Percentiles rank a stretch among this genome's conserved stretches.
These are phyloP conservation scores for Cyanocitta stelleri DNA, from an alignment of 2,113 vertebrate genomes.

Conservation along the genomic window DNA sequence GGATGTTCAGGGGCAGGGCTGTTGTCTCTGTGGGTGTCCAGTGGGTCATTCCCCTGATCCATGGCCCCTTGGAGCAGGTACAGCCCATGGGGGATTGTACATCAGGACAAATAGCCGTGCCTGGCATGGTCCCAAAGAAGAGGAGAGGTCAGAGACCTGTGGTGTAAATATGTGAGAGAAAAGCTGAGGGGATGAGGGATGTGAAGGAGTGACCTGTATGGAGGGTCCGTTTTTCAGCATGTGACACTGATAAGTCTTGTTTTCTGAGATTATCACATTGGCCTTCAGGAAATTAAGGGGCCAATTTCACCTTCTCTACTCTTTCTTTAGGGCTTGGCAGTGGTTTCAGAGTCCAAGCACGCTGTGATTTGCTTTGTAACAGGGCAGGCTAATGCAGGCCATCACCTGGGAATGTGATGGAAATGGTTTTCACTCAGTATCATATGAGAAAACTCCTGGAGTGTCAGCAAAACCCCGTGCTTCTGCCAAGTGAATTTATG, in stretches of 20 bases:
- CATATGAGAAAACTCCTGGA: background rate
- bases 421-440: background rate
- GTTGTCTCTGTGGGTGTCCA: background rate
- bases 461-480: background rate
- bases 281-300: background rate
- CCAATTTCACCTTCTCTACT: background rate
- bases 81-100: rapidly evolving
- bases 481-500: background rate
- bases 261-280: background rate
- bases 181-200: background rate
- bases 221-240: rapidly evolving
- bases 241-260: background rate
- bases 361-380: rapidly evolving
- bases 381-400: background rate
- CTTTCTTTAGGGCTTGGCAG: background rate
- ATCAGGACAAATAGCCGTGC: background rate
- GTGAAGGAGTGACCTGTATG: background rate
- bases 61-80: background rate
- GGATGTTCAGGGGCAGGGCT: background rate
- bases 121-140: background rate
- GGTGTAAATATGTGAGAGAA: background rate
- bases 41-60: background rate
- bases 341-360: background rate
- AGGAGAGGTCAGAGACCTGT: background rate
- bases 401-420: background rate